Conservation (phyloP, 2,797 vertebrate species). For the Siniperca scherzeri region DNA sequence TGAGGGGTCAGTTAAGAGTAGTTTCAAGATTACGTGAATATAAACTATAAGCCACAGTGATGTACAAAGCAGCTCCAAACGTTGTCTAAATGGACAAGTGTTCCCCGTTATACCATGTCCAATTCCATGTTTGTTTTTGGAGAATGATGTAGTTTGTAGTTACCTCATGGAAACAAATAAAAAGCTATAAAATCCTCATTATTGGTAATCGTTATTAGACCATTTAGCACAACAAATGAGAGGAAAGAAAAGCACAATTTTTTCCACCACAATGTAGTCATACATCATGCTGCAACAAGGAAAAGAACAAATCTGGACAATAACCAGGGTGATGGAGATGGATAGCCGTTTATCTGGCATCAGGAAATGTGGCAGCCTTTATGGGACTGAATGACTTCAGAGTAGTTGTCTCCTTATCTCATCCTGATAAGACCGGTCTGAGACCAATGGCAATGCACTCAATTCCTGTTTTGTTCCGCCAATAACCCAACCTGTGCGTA, state of each 20-base stretch:
- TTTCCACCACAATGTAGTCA: conserved; percentile 24
- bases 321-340: conserved; percentile 45
- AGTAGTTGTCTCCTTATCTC: conserved; percentile 56
- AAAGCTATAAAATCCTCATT: neutral
- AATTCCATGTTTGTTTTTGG: conserved; percentile 1
- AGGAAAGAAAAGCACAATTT: neutral
- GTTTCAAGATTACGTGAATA: neutral
- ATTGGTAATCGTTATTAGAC: neutral
- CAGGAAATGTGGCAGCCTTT: conserved; percentile 68
- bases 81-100: neutral
- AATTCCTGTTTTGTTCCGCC: conserved; percentile 62
- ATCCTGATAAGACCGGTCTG: conserved; percentile 45
- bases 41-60: neutral
- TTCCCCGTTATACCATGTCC: neutral
- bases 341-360: conserved; percentile 64
- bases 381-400: conserved; percentile 51
- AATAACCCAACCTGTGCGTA: conserved; percentile 35
- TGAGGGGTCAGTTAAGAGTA: neutral
- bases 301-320: conserved; percentile 5
- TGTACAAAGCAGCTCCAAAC: neutral
- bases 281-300: conserved; percentile 33
- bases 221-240: neutral
- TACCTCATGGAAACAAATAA: neutral
- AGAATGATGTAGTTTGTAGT: neutral
- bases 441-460: conserved; percentile 49